Evolutionary conservation across 1,140 invertebrate species (phyloP), one percentile per base, ranked within the genome.

Genomic region (Planococcus citri): DNA sequence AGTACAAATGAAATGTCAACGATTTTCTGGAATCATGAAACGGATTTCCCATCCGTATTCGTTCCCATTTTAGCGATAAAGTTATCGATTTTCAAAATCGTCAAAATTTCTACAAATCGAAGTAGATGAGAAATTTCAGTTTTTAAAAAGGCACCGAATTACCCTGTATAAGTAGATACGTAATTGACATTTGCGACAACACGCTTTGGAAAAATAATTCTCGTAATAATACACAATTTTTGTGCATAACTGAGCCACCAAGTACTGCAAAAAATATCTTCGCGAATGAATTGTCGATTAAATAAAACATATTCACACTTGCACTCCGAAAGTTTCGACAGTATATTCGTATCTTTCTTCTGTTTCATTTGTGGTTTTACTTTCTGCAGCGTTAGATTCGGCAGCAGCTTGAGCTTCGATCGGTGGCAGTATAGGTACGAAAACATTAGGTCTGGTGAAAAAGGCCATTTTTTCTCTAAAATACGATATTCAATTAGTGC

Each of bases 391-490:
- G 57, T 71, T 58, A 71, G 67, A 71, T 27, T 29, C 27, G 14
- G 41, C 38, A 3, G 9, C 2, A 61, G 78, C 24, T 27, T 61
- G 25, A 20, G 33, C 51, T 61, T 61, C 21, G 20, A 25, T 29
- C 41, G 68, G 69, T 64, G 69, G 72, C 68, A 91, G 78, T 38
- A 90, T 83, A 70, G 91, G 90, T 73, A 93, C 86, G 72, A 83
- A 87, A 22, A 88, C 76, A 74, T 90, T 90, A 6, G 87, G 84
- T 71, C 88, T 83, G 1, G 92, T 94, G 77, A 96, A 95, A 79
- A 96, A 96, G 14, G 92, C 90, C 87, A 96, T 96, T 79, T 95
- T 95, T 80, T 95, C 92, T 82, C 92, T 95, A 80, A 82, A 51
- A 71, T 73, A 72, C 68, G 68, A 70, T 14, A 71, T 12, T 57